Evolutionary conservation across 92 coral and sea anemone species (phyloP), one percentile per base, ranked within the genome.

Genomic region (Parazoanthus swiftii): DNA sequence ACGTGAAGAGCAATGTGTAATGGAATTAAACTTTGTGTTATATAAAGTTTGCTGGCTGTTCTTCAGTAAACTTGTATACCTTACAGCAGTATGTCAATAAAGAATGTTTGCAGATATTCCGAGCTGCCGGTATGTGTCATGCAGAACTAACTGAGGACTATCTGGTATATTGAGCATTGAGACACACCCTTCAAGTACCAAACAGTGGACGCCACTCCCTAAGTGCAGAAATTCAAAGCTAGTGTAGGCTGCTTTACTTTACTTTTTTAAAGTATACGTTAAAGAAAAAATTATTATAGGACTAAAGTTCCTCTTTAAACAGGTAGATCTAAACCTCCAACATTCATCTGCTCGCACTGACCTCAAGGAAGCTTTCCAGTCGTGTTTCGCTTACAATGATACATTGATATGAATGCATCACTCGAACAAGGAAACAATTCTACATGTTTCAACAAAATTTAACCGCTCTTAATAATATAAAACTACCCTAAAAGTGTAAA

Each of bases 171-270:
- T 37, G 33, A 7, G 80, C 26, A 13, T 7, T 4, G 51, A 2
- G 51, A 76, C 43, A 76, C 80, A 51, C 83, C 83, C 81, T 78
- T 78, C 67, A 50, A 7, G 18, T 51, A 25, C 77, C 44, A 77
- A 50, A 43, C 58, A 4, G 66, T 79, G 70, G 38, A 25, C 0
- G 11, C 65, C 39, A 79, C 65, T 29, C 33, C 33, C 33, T 6
- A 18, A 4, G 2, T 75, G 26, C 13, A 51, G 11, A 14, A 58
- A 16, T 54, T 23, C 25, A 26, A 8, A 78, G 8, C 21, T 48
- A 35, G 18, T 6, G 23, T 14, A 46, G 29, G 39, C 21, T 26
- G 18, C 14, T 38, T 48, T 79, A 38, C 65, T 29, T 51, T 26
- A 35, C 8, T 79, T 29, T 50, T 50, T 29, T 16, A 51, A 79